phyloP scores from a whole-genome alignment of 2,797 vertebrate genomes.

The Remorina albescens region DNA sequence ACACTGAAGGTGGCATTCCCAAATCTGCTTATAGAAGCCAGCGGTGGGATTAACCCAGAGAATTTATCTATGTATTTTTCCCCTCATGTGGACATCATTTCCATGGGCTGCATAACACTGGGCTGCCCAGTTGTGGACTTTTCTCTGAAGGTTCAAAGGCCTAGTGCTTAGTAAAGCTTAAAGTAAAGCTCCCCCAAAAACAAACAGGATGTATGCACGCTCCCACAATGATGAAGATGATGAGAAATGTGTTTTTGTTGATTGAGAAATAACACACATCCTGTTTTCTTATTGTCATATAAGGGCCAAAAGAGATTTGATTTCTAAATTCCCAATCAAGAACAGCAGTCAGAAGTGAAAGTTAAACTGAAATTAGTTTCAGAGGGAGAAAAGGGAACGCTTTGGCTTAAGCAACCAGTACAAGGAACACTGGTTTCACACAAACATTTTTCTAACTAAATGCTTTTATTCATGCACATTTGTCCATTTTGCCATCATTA shows the following conservation, averaged over 20 bases:
- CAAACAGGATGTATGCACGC: no score
- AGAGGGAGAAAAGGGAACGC: no score
- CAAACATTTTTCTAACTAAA: no score
- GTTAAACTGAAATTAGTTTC: neutral
- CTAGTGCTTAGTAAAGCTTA: conserved; percentile 17
- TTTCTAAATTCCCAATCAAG: neutral
- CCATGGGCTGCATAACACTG: conserved; percentile 89
- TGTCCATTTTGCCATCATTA: no score
- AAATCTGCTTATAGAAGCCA: conserved; percentile 83
- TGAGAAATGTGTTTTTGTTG: neutral
- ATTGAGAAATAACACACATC: conserved; percentile 14
- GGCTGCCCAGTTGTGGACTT: conserved; percentile 88
- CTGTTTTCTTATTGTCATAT: neutral
- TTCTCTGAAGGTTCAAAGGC: conserved; percentile 86
- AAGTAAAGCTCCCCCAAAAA: no score
- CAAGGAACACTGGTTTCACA: neutral
- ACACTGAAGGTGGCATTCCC: conserved; percentile 84
- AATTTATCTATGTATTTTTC: conserved; percentile 82
- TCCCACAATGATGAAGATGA: no score
- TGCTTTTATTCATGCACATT: neutral
- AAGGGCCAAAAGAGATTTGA: neutral
- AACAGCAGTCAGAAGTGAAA: neutral
- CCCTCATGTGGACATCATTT: conserved; percentile 85
- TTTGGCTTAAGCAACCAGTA: no score
- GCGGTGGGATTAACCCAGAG: conserved; percentile 84